These are phyloP conservation scores for Cladorhizidae sp. DNA, from an alignment of 37 sponge, comb jelly and placozoan species.

Conservation along the genomic window DNA sequence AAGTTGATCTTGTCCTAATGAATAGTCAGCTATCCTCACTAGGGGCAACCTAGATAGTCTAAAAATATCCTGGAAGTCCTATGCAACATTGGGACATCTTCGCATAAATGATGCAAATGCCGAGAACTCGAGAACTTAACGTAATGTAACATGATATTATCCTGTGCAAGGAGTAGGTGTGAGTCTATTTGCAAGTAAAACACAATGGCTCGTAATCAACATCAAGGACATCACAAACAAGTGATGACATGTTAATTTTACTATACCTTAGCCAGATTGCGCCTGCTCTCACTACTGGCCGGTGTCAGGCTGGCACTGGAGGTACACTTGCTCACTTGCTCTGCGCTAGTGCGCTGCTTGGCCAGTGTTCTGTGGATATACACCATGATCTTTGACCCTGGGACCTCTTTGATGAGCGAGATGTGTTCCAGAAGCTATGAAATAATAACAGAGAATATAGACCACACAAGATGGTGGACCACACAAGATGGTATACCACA, in stretches of 20 bases:
- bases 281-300: neutral
- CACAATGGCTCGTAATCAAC: neutral
- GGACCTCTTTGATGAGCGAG: slow-evolving; percentile 41
- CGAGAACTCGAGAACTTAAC: too few species aligned
- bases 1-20: too few species aligned
- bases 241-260: neutral
- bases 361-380: slow-evolving; percentile 53
- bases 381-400: slow-evolving; percentile 10
- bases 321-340: neutral
- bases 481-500: too few species aligned
- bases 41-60: too few species aligned
- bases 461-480: too few species aligned
- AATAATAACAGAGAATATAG: neutral
- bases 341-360: slow-evolving; percentile 41
- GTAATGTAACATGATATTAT: too few species aligned
- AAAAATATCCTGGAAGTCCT: too few species aligned
- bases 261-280: neutral
- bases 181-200: too few species aligned
- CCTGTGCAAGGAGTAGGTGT: too few species aligned
- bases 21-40: too few species aligned
- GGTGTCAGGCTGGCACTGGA: neutral
- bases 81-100: too few species aligned
- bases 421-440: slow-evolving; percentile 56
- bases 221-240: neutral
- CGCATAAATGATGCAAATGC: too few species aligned